Evolutionary conservation across 2,113 vertebrate genomes (phyloP).

Genomic region (Ageneiosus marmoratus): DNA sequence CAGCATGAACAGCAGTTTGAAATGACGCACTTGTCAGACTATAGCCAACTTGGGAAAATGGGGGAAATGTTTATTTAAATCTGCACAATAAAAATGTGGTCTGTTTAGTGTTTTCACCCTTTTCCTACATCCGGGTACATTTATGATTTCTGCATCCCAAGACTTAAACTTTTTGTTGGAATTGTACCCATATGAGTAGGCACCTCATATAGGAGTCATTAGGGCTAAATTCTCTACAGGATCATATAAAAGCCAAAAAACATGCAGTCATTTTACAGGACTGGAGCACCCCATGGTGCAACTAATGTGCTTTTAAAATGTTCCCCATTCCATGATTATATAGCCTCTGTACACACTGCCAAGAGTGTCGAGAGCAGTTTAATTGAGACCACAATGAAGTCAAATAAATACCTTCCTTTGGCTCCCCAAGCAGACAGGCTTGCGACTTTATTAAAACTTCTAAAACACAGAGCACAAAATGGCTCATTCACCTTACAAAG

Average conservation of each 20-base stretch:
- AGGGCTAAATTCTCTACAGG: background rate
- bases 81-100: background rate
- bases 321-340: background rate
- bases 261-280: constrained; percentile 1
- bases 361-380: background rate
- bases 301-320: background rate
- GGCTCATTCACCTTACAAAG: background rate
- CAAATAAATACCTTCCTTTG: constrained; percentile 1
- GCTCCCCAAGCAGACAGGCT: background rate
- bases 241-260: background rate
- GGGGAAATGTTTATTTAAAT: too few relatives aligned
- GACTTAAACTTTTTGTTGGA: background rate
- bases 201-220: background rate
- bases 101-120: background rate
- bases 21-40: background rate
- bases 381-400: background rate
- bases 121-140: background rate
- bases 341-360: background rate
- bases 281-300: background rate
- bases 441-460: background rate
- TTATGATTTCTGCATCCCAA: background rate
- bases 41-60: background rate
- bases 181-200: background rate
- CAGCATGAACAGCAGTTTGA: background rate
- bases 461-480: background rate